Percentiles rank a stretch among this genome's conserved stretches.
These are phyloP conservation scores for Saguinus imperator DNA, from an alignment of 2,113 vertebrate species.

Conservation along the genomic window DNA sequence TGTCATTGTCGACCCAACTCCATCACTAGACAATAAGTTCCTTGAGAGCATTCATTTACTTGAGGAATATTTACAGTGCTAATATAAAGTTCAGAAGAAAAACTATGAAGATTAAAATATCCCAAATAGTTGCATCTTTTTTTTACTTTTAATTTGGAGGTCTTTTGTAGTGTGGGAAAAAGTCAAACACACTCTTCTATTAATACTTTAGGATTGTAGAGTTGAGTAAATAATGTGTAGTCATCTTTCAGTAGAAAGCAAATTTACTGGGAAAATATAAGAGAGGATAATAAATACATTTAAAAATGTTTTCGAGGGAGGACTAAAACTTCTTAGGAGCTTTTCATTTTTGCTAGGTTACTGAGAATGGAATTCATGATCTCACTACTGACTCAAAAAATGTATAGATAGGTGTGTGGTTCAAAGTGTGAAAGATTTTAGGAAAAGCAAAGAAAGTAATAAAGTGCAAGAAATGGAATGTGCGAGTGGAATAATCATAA, in stretches of 20 bases:
- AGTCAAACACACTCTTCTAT: not conserved
- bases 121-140: not conserved
- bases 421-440: not conserved
- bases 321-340: not conserved
- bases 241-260: not conserved
- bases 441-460: constrained; percentile 14
- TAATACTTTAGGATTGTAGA: not conserved
- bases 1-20: not conserved
- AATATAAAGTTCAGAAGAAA: not conserved
- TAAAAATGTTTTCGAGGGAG: constrained; percentile 21
- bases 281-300: not conserved
- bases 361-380: constrained; percentile 15
- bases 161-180: not conserved
- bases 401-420: not conserved
- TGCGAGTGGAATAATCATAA: not conserved
- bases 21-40: not conserved
- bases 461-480: not conserved
- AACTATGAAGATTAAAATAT: not conserved
- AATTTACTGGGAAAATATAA: not conserved
- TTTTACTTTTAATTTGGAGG: constrained; percentile 4
- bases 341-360: constrained; percentile 9
- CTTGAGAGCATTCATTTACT: not conserved
- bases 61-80: not conserved
- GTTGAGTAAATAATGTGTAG: not conserved
- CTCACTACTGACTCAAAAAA: not conserved